Evolutionary conservation across 2,113 vertebrate genomes (phyloP).

Genomic region (Egretta garzetta): DNA sequence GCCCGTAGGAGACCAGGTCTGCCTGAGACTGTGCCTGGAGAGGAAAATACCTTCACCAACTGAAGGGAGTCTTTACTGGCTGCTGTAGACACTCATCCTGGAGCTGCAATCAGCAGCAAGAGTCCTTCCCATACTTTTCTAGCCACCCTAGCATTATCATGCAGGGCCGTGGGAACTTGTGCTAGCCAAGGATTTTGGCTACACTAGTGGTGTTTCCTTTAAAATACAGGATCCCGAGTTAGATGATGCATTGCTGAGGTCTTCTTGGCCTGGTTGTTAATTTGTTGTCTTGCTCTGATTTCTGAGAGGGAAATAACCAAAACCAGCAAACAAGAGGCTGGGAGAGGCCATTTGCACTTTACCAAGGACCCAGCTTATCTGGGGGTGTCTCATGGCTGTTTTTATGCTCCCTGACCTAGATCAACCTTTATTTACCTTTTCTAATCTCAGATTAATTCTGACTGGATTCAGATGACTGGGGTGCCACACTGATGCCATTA

Average conservation of each 20-base stretch:
- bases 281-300: not conserved
- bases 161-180: not conserved
- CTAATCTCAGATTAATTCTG: not conserved
- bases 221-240: not conserved
- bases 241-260: not conserved
- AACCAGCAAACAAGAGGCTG: not conserved
- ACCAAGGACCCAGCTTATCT: not conserved
- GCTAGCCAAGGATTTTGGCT: not conserved
- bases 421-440: not conserved
- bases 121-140: not conserved
- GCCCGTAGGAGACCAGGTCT: not conserved
- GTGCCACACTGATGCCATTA: not conserved
- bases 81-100: not conserved
- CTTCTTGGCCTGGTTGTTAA: not conserved
- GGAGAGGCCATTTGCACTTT: not conserved
- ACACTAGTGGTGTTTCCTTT: not conserved
- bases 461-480: not conserved
- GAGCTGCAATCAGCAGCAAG: not conserved
- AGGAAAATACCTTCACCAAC: not conserved
- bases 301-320: not conserved
- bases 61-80: not conserved
- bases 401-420: not conserved
- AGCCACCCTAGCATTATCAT: not conserved
- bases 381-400: accelerated
- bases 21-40: not conserved